phyloP scores from a whole-genome alignment of 2,113 vertebrate species.

The Platycercus adscitus region DNA sequence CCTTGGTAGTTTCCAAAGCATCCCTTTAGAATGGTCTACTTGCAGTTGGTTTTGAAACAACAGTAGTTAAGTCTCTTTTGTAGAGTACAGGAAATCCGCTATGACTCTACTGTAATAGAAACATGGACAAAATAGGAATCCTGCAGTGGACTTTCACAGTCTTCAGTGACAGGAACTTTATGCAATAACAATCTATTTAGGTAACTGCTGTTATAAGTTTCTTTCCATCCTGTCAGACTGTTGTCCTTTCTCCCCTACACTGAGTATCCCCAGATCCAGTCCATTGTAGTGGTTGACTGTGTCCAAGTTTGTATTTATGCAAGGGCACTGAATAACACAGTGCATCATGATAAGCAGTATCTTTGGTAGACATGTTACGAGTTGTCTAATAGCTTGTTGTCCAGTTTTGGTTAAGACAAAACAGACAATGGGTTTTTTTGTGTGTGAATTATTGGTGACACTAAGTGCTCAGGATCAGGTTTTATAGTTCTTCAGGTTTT shows the following conservation, averaged over 20 bases:
- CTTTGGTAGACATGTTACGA: background rate
- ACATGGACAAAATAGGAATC: background rate
- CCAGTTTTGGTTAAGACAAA: background rate
- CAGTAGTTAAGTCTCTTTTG: background rate
- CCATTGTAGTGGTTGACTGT: background rate
- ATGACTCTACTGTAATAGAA: background rate
- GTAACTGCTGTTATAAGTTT: background rate
- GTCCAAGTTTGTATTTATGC: background rate
- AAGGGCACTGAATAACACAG: background rate
- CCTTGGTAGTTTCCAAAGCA: background rate
- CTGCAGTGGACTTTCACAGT: background rate
- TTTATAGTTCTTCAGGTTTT: background rate
- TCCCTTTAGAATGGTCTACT: background rate
- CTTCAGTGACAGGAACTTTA: background rate
- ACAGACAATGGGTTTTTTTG: background rate
- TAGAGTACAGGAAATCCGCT: conserved; percentile 43
- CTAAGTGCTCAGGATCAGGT: background rate
- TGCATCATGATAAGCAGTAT: background rate
- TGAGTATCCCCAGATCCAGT: background rate
- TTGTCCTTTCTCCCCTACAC: background rate
- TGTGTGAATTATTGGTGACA: background rate
- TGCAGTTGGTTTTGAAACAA: background rate
- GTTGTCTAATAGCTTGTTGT: background rate
- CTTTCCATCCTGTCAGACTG: background rate
- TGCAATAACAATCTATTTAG: background rate